Percentiles rank a stretch among this genome's conserved stretches.
phyloP scores from a whole-genome alignment of 2,113 vertebrate genomes.

The Dromaius novaehollandiae region DNA sequence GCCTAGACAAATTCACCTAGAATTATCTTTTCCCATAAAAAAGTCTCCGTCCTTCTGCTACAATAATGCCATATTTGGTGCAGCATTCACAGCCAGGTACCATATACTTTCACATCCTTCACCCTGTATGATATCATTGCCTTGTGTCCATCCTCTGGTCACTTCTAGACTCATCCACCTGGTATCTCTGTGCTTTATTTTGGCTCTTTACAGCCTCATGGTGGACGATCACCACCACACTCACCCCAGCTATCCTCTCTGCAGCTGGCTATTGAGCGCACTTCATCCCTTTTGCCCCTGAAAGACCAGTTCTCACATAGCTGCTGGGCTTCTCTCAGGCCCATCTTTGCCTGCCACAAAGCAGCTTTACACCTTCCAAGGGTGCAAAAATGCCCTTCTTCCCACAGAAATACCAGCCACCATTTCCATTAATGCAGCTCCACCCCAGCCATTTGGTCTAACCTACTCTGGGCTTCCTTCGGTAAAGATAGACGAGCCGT shows the following conservation, averaged over 20 bases:
- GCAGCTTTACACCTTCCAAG: neutral
- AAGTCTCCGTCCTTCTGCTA: neutral
- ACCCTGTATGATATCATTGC: neutral
- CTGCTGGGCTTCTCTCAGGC: neutral
- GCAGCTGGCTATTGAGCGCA: neutral
- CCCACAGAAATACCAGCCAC: neutral
- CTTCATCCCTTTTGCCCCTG: neutral
- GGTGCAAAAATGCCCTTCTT: neutral
- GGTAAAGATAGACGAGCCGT: neutral
- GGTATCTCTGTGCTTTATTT: neutral
- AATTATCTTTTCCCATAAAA: neutral
- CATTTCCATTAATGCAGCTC: neutral
- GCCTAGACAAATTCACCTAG: neutral
- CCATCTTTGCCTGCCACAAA: neutral
- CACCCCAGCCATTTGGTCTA: neutral
- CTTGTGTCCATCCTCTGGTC: neutral
- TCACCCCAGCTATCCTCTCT: neutral
- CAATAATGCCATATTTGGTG: neutral
- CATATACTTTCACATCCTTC: neutral
- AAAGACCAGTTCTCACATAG: neutral
- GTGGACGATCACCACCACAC: neutral
- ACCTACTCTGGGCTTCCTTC: neutral
- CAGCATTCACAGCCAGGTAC: neutral
- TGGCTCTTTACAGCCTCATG: neutral
- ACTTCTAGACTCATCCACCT: neutral